These are phyloP conservation scores for Tinamus major DNA, from an alignment of 2,797 vertebrate genomes.

Conservation along the genomic window DNA sequence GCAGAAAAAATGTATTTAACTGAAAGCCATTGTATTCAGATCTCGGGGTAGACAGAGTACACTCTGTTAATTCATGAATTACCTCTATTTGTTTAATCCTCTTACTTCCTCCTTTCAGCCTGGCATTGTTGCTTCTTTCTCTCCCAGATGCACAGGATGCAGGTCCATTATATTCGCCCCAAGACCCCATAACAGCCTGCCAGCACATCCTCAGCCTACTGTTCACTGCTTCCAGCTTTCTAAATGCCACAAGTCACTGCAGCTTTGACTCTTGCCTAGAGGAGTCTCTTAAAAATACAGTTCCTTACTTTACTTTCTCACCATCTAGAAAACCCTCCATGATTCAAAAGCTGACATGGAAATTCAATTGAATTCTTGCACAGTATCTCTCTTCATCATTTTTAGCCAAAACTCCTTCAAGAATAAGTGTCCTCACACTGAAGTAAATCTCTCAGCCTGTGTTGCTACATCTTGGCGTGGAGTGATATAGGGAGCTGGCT, in stretches of 20 bases:
- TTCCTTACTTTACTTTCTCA: slow-evolving; percentile 14
- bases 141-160: background rate
- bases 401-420: background rate
- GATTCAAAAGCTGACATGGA: slow-evolving; percentile 2
- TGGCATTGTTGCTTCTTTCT: background rate
- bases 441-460: slow-evolving; percentile 30
- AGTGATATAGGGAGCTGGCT: background rate
- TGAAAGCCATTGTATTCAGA: slow-evolving; percentile 48
- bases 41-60: slow-evolving; percentile 22
- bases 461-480: background rate
- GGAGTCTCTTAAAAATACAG: background rate
- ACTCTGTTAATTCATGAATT: slow-evolving; percentile 49
- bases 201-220: background rate
- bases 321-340: background rate
- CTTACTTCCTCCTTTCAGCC: slow-evolving; percentile 44
- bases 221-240: background rate
- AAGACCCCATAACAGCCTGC: background rate
- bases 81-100: slow-evolving; percentile 56
- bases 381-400: slow-evolving; percentile 18
- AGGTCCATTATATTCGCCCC: background rate
- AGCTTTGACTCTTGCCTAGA: background rate
- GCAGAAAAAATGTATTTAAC: slow-evolving; percentile 53
- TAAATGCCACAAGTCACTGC: background rate
- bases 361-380: background rate
- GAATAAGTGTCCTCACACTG: background rate